Conservation (phyloP, 1,140 invertebrate genomes). For the Cydia pomonella region DNA sequence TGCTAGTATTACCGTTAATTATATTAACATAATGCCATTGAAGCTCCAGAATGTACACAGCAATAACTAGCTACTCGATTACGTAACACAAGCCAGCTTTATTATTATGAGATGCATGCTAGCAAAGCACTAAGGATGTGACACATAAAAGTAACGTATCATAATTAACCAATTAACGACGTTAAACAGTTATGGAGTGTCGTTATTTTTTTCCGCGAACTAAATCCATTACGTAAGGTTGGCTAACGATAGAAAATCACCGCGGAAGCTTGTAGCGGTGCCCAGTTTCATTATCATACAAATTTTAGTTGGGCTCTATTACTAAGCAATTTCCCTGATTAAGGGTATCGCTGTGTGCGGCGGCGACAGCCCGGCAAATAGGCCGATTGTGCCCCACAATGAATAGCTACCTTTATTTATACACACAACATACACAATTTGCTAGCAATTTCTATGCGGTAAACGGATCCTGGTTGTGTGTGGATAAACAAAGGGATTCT, state of each 20-base stretch:
- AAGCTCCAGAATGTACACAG: conserved; percentile 4
- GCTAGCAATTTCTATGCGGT: conserved; percentile 56
- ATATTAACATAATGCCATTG: conserved; percentile 20
- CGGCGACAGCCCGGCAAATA: conserved; percentile 66
- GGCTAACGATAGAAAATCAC: conserved; percentile 42
- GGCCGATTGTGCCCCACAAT: conserved; percentile 57
- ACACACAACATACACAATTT: conserved; percentile 47
- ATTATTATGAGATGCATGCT: conserved; percentile 7
- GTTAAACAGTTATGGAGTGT: conserved; percentile 22
- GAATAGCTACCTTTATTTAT: conserved; percentile 60
- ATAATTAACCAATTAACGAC: conserved; percentile 30
- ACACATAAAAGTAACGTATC: conserved; percentile 26
- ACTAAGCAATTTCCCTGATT: conserved; percentile 68
- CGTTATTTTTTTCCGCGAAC: conserved; percentile 32
- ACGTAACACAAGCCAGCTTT: not conserved
- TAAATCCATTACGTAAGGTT: conserved; percentile 19
- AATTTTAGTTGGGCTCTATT: conserved; percentile 63
- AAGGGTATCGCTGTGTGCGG: conserved; percentile 54
- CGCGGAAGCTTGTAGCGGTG: conserved; percentile 40
- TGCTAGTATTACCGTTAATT: conserved; percentile 12
- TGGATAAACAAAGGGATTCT: conserved; percentile 23
- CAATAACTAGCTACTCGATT: not conserved
- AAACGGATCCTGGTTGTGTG: conserved; percentile 30
- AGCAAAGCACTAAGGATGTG: conserved; percentile 1
- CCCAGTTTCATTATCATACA: conserved; percentile 61